These are phyloP conservation scores for Thera obeliscata DNA, from an alignment of 2,888 invertebrate genomes.

Conservation along the genomic window DNA sequence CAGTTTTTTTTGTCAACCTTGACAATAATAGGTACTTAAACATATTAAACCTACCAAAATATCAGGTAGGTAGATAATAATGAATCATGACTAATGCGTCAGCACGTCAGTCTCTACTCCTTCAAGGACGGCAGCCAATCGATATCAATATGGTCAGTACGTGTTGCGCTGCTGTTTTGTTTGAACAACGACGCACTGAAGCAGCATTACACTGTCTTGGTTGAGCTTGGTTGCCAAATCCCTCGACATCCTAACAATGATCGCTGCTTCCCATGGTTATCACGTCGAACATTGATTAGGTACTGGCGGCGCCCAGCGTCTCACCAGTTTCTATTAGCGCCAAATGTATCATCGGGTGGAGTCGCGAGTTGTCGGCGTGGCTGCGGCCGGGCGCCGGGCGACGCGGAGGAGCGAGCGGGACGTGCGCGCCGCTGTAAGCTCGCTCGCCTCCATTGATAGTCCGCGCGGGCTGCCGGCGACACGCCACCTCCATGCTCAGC, in stretches of 20 bases:
- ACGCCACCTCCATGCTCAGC: constrained; percentile 63
- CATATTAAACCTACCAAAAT: constrained; percentile 20
- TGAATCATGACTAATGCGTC: constrained; percentile 35
- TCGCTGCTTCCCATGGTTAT: constrained; percentile 66
- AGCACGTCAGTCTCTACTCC: constrained; percentile 28
- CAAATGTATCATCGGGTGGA: constrained; percentile 81
- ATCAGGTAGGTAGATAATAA: constrained; percentile 24
- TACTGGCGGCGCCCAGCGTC: constrained; percentile 66
- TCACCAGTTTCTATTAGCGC: constrained; percentile 78
- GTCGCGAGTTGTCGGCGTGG: constrained; percentile 67
- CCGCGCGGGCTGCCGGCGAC: constrained; percentile 74
- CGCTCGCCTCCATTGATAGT: constrained; percentile 71
- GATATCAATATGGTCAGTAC: constrained; percentile 42
- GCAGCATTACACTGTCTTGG: constrained; percentile 35
- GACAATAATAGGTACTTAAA: constrained; percentile 10
- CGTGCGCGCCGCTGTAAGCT: constrained; percentile 50
- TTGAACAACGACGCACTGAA: constrained; percentile 19
- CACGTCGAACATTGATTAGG: constrained; percentile 78
- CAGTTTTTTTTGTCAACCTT: constrained; percentile 28
- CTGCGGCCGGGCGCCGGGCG: constrained; percentile 47
- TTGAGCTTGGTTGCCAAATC: constrained; percentile 40
- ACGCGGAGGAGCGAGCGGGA: constrained; percentile 61
- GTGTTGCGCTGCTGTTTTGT: constrained; percentile 37
- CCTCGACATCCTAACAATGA: constrained; percentile 50
- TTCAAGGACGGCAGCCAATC: constrained; percentile 40